Evolutionary conservation across 1,140 invertebrate genomes (phyloP).

Genomic region (Teleogryllus occipitalis): DNA sequence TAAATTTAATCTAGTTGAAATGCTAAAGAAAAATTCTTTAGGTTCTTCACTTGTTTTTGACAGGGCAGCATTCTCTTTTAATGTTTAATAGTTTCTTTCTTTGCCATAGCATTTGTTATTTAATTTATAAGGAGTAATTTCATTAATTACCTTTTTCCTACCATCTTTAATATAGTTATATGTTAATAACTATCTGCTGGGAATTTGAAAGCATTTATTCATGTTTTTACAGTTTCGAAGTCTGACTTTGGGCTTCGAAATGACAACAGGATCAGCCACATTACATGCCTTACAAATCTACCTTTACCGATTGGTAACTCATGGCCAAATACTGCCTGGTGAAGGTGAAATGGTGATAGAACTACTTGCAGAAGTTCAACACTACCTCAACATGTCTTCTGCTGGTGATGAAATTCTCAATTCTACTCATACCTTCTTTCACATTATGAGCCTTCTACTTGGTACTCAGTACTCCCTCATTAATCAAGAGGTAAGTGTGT

Average conservation of each 20-base stretch:
- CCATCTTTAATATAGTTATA: too few species aligned
- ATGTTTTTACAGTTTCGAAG: constrained; percentile 42
- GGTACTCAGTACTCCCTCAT: constrained; percentile 40
- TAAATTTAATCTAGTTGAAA: too few species aligned
- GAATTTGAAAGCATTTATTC: too few species aligned
- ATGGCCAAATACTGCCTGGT: constrained; percentile 32
- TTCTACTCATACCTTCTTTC: constrained; percentile 38
- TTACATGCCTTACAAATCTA: constrained; percentile 3
- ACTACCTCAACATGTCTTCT: constrained; percentile 38
- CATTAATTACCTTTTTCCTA: too few species aligned
- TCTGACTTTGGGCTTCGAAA: constrained; percentile 56
- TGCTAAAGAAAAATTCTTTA: too few species aligned
- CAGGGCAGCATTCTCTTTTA: too few species aligned
- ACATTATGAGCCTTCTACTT: constrained; percentile 42
- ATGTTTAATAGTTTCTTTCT: too few species aligned
- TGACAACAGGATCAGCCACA: constrained; percentile 34
- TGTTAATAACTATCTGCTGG: too few species aligned
- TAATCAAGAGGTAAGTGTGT: constrained; percentile 40
- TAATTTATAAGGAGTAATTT: too few species aligned
- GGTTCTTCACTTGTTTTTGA: too few species aligned
- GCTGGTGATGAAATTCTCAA: constrained; percentile 32
- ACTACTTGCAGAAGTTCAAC: constrained; percentile 40
- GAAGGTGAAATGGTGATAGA: constrained; percentile 45
- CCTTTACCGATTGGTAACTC: not conserved
- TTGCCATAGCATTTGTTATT: too few species aligned